Conservation (phyloP, 2,888 invertebrate genomes). For the Gerris lacustris region DNA sequence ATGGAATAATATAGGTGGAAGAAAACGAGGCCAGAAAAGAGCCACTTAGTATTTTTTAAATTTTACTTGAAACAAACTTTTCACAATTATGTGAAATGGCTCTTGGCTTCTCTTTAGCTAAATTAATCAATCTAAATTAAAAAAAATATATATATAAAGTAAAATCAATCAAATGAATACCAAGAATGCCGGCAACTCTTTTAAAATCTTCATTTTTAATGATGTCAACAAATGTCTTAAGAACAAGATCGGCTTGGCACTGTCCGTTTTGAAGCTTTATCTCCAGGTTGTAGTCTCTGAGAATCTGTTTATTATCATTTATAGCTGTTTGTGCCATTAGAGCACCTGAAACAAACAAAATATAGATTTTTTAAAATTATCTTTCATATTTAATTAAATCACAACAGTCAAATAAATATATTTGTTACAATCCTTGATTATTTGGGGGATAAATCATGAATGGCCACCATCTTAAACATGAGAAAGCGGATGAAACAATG, state of each 20-base stretch:
- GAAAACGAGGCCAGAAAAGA: no score
- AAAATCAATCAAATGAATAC: conserved; percentile 31
- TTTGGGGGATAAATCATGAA: neutral
- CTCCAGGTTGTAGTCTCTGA: conserved; percentile 48
- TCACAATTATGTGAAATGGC: no score
- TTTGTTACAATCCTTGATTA: no score
- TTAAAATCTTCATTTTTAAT: conserved; percentile 44
- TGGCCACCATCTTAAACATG: neutral
- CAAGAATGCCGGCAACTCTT: conserved; percentile 56
- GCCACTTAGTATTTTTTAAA: no score
- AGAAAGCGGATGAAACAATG: no score
- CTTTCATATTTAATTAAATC: neutral
- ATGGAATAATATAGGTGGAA: no score
- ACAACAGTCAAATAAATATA: neutral
- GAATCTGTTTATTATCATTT: conserved; percentile 45
- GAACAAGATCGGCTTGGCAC: conserved; percentile 58
- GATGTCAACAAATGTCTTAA: conserved; percentile 62
- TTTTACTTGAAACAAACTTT: no score
- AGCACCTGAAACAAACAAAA: conserved; percentile 43
- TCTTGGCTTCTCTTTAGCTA: no score
- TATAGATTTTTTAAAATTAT: conserved; percentile 6
- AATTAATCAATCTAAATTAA: no score
- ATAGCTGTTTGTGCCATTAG: conserved; percentile 50
- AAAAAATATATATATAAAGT: no score
- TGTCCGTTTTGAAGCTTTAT: conserved; percentile 50